Evolutionary conservation across 2,888 invertebrate species (phyloP).

Genomic region (Metellina segmentata): DNA sequence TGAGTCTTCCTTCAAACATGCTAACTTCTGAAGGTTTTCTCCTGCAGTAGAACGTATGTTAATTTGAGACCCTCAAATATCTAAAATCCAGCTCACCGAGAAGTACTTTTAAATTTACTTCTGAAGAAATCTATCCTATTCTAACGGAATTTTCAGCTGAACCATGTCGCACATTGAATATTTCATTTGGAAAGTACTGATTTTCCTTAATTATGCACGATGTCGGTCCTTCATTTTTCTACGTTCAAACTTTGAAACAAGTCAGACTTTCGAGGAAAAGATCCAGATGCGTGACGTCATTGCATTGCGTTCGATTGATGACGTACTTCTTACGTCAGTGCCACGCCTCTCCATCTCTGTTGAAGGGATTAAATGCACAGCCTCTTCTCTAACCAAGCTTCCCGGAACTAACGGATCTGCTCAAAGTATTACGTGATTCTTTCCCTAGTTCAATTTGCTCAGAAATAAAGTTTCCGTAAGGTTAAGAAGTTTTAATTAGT

Average conservation of each 20-base stretch:
- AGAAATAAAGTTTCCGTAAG: no score
- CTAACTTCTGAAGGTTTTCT: no score
- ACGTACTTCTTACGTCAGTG: slow-evolving; percentile 66
- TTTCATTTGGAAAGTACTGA: neutral
- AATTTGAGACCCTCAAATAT: no score
- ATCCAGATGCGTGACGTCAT: slow-evolving; percentile 57
- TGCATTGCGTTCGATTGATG: slow-evolving; percentile 54
- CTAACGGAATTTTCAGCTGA: neutral
- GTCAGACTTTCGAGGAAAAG: slow-evolving; percentile 3
- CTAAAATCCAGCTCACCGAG: neutral
- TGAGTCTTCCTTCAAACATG: no score
- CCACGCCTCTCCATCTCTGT: slow-evolving; percentile 45
- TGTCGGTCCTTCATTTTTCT: neutral
- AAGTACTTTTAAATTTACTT: neutral
- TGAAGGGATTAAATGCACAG: slow-evolving; percentile 6
- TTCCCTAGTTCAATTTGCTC: no score
- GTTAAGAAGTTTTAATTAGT: no score
- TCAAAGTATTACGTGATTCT: no score
- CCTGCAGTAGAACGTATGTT: no score
- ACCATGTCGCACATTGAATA: neutral
- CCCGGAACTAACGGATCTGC: neutral
- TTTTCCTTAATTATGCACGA: neutral
- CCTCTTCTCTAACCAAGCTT: neutral
- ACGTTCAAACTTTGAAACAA: slow-evolving; percentile 10
- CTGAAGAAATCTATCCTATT: neutral